Base-by-base conservation (phyloP, 2,113 vertebrate species). In the Meleagris gallopavo region DNA sequence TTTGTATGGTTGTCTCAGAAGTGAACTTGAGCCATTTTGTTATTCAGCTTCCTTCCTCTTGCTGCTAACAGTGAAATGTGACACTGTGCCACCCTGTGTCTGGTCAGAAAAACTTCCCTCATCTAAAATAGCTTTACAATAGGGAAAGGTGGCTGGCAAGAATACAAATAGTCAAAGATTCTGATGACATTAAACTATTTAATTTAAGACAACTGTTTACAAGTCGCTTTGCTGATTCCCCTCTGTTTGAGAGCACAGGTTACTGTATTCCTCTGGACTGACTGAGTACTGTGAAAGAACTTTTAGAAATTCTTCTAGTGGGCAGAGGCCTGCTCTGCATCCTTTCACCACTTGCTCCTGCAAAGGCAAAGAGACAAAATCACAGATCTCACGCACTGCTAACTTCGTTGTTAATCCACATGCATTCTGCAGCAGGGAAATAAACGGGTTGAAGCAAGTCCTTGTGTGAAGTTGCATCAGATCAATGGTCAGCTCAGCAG, bases 301-400 rank as follows among this genome's bases (percentile, higher is more conserved):
- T 58, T 97, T 75, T 86, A 99, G 97, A 96, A 99, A 99, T 86
- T 99, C 97, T 74, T 98, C 81, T 40, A 99, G 98, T 4, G 99
- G 98, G 94, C 99, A 99, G 95, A 99, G 98, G 75, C 97, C 96
- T 50, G 97, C 96, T 74, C 98, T 98, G 67, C 99, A 99, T 61
- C 99, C 99, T 74, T 96, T 97, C 5, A 99, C 97, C 69, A 98
- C 97, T 89, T 98, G 98, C 79, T 99, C 99, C 99, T 99, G 90
- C 13, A 93, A 58, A 96, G 43, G 81, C 13, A 94, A 77, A 97
- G 43, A 84, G 46, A 95, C 34, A 88, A 52, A 75, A 82, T 60
- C 34, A 70, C 41, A 75, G 12, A 36, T 45, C 4, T 1, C 2
- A 5, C 52, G 24, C 9, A 7, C 19, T 54, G 27, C 12, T 65